phyloP scores from a whole-genome alignment of 2,888 invertebrate genomes.

The Xestobium rufovillosum region DNA sequence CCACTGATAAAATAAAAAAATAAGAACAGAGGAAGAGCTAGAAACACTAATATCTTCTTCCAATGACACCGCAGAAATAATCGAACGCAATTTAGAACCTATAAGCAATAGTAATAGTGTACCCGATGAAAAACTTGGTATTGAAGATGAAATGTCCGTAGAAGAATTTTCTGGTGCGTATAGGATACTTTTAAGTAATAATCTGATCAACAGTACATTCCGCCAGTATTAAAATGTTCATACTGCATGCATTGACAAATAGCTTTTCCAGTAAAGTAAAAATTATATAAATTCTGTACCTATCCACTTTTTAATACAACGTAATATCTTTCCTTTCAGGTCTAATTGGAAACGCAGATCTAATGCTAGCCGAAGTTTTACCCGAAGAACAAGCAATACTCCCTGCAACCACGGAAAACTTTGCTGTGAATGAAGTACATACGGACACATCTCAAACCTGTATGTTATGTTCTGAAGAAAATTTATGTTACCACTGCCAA shows the following conservation, averaged over 20 bases:
- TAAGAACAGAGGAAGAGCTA: too few species aligned
- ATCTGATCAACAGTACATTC: too few species aligned
- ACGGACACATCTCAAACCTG: background rate
- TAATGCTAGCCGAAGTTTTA: conserved; percentile 3
- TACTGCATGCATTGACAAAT: too few species aligned
- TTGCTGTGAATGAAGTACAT: conserved; percentile 5
- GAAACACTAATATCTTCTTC: too few species aligned
- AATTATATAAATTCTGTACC: too few species aligned
- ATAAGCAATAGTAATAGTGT: conserved; percentile 5
- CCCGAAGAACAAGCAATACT: conserved; percentile 5
- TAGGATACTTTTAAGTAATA: conserved; percentile 1
- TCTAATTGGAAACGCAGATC: conserved; percentile 3
- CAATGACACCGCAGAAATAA: too few species aligned
- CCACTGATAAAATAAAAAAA: too few species aligned
- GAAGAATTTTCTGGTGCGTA: conserved; percentile 5
- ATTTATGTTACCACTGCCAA: background rate
- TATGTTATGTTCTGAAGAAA: conserved; percentile 3
- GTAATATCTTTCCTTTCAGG: conserved; percentile 1
- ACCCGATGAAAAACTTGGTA: conserved; percentile 5
- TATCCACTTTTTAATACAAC: background rate
- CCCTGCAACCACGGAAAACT: conserved; percentile 4
- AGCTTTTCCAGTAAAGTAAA: too few species aligned
- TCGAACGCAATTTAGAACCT: too few species aligned
- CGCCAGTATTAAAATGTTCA: too few species aligned
- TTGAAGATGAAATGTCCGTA: conserved; percentile 1